Base-by-base conservation (phyloP, 2,888 invertebrate species). In the Cataglyphis albicans region DNA sequence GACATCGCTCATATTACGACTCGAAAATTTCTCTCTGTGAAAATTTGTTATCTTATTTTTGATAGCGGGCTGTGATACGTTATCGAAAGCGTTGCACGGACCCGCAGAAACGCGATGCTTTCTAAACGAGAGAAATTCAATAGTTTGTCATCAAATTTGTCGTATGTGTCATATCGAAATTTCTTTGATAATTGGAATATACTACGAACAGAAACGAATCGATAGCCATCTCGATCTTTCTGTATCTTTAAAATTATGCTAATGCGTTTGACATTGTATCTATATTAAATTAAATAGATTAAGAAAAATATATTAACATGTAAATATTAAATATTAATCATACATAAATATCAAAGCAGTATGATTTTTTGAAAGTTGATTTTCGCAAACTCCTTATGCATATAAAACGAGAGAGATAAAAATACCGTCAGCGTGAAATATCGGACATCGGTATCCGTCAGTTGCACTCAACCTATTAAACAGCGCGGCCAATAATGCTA, bases 81-180 rank as follows among this genome's bases (percentile, higher is more conserved):
- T 10, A 82, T 63, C 72, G 78, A 61, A 25, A 64, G 73, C 32
- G 12, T 10, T 80, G 63, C 83, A 74, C 35, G 80, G 82, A 67
- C 88, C 88, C 86, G 91, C 87, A 89, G 86, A 84, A 87, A 75
- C 86, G 87, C 86, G 90, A 91, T 88, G 92, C 92, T 93, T 93
- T 93, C 93, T 93, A 93, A 93, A 90, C 85, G 83, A 48, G 80
- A 55, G 83, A 84, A 81, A 52, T 52, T 52, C 52, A 84, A 57
- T 63, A 74, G 48, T n/a, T 65, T 32, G n/a, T 35, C 48, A 48
- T 18, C 75, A 38, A 73, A 75, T 44, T 64, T 64, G 48, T 6
- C 12, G 41, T 15, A 9, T 15, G 15, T n/a, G n/a, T 68, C 21
- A 32, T 15, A 21, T 9, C 21, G 18, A 10, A 35, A 15, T 55